Conservation (phyloP, 2,113 vertebrate species). For the Nymphicus hollandicus region DNA sequence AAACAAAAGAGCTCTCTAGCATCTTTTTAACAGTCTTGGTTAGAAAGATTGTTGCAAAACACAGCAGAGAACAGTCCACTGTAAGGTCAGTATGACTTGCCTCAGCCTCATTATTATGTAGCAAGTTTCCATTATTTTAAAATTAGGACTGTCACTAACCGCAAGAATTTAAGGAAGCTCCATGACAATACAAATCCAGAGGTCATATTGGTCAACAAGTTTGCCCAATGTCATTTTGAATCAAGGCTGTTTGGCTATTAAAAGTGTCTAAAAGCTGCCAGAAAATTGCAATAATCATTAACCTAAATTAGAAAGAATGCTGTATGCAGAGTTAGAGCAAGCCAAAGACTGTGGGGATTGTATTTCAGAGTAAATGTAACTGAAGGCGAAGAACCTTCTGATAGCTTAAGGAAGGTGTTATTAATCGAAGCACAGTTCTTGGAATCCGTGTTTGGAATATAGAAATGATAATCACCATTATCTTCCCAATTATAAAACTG, state of each 20-base stretch:
- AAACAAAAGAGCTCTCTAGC: neutral
- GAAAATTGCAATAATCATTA: neutral
- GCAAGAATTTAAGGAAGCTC: neutral
- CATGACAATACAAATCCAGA: neutral
- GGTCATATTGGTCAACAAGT: neutral
- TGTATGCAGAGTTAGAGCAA: neutral
- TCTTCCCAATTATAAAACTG: neutral
- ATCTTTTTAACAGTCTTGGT: neutral
- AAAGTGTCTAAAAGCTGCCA: neutral
- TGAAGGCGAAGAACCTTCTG: neutral
- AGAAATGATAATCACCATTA: neutral
- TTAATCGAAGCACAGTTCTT: neutral
- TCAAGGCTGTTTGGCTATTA: neutral
- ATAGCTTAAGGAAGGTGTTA: neutral
- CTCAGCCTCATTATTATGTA: neutral
- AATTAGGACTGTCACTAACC: neutral
- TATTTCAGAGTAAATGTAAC: neutral
- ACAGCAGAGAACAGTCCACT: neutral
- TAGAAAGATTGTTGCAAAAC: neutral
- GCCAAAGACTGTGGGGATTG: neutral
- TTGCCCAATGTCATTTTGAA: neutral
- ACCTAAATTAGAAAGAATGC: neutral
- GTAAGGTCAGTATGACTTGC: neutral
- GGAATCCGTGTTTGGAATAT: neutral
- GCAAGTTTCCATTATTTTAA: neutral